Conservation (phyloP, 2,797 vertebrate genomes). For the Dromococcyx pavoninus region DNA sequence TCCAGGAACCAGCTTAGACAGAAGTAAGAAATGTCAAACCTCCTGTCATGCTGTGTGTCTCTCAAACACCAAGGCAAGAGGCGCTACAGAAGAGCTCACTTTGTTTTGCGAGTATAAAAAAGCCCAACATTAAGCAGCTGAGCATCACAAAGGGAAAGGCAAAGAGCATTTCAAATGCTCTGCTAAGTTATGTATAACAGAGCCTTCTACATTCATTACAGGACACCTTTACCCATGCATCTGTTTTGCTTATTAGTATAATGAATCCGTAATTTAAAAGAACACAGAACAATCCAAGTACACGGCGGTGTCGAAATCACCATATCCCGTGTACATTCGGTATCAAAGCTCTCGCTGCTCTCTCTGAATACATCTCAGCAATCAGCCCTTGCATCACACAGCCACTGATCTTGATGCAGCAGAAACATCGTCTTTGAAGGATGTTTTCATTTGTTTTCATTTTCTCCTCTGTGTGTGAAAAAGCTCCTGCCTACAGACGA, state of each 20-base stretch:
- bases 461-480: background rate
- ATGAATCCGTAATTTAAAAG: background rate
- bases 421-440: background rate
- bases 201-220: background rate
- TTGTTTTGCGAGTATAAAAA: background rate
- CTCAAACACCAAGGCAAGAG: background rate
- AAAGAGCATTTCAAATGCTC: constrained; percentile 21
- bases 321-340: accelerated
- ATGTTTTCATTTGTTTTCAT: constrained; percentile 28
- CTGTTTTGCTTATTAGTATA: constrained; percentile 15
- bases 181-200: background rate
- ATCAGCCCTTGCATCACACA: background rate
- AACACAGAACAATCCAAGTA: background rate
- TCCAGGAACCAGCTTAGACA: background rate
- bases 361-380: background rate
- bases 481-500: background rate
- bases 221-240: background rate
- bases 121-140: background rate
- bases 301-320: background rate
- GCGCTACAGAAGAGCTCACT: background rate
- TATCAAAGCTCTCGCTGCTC: constrained; percentile 24
- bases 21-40: background rate
- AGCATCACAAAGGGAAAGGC: background rate
- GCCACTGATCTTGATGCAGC: background rate
- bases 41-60: background rate